Conservation (phyloP, 2,888 invertebrate species). For the Germaria angustata region DNA sequence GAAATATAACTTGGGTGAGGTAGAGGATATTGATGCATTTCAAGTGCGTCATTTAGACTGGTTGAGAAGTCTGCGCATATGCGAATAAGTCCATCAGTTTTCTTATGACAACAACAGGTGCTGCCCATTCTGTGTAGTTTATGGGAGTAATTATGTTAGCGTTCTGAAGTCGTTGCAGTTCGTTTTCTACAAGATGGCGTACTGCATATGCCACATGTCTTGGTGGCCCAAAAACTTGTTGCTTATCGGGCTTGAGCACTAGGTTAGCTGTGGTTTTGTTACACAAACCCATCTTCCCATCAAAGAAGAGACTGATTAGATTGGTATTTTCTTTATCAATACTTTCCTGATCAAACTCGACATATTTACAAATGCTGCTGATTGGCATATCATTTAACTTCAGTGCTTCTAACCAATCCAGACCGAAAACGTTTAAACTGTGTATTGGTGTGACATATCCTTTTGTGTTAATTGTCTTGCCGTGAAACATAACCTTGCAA, state of each 20-base stretch:
- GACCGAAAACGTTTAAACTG: too few species aligned
- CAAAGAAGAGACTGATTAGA: constrained; percentile 29
- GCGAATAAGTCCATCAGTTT: constrained; percentile 63
- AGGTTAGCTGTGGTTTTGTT: too few species aligned
- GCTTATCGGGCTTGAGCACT: constrained; percentile 57
- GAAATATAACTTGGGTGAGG: constrained; percentile 64
- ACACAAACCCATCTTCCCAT: too few species aligned
- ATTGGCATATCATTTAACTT: constrained; percentile 46
- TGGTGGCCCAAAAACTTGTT: constrained; percentile 66
- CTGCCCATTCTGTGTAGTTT: too few species aligned
- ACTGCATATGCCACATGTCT: too few species aligned
- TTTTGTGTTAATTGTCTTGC: constrained; percentile 1
- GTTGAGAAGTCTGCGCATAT: constrained; percentile 60
- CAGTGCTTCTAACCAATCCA: constrained; percentile 47
- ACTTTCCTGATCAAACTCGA: constrained; percentile 30
- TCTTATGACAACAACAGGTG: constrained; percentile 65
- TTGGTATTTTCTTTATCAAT: too few species aligned
- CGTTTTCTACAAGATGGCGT: too few species aligned
- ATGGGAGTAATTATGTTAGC: too few species aligned
- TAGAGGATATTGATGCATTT: constrained; percentile 65
- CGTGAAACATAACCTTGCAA: constrained; percentile 21
- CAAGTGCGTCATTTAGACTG: constrained; percentile 28
- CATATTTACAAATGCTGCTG: constrained; percentile 53
- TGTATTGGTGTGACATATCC: constrained; percentile 48
- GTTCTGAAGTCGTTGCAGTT: too few species aligned